Evolutionary conservation across 2,888 invertebrate species (phyloP).

Genomic region (Limnephilus auricula): DNA sequence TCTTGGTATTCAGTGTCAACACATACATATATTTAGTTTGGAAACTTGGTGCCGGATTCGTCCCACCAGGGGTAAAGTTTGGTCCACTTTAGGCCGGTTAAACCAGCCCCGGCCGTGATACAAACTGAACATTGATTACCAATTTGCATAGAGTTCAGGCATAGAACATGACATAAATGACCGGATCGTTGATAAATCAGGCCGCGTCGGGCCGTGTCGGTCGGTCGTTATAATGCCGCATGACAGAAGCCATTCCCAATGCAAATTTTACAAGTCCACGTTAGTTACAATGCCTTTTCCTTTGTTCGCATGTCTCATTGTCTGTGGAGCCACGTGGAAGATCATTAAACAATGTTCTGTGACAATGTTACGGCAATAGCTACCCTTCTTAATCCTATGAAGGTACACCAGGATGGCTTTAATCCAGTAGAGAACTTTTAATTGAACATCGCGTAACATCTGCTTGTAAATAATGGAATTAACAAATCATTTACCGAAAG

Average conservation of each 20-base stretch:
- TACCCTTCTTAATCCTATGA: background rate
- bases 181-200: slow-evolving; percentile 48
- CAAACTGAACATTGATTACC: background rate
- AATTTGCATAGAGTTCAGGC: slow-evolving; percentile 50
- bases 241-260: slow-evolving; percentile 23
- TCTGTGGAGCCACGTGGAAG: background rate
- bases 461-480: too few relatives aligned
- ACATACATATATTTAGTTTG: background rate
- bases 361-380: background rate
- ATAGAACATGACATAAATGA: slow-evolving; percentile 46
- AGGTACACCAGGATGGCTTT: background rate
- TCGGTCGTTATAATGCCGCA: slow-evolving; percentile 5
- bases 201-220: slow-evolving; percentile 15
- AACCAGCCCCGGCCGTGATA: background rate
- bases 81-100: background rate
- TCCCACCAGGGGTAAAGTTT: background rate
- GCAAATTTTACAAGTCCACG: slow-evolving; percentile 21
- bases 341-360: background rate
- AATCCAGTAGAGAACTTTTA: background rate
- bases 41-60: background rate
- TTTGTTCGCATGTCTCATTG: background rate
- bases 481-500: too few relatives aligned
- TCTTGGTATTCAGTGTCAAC: background rate
- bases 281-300: background rate
- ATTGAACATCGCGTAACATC: too few relatives aligned